Percentiles rank a stretch among this genome's conserved stretches.
phyloP scores from a whole-genome alignment of 2,888 invertebrate species.

The Tipula vernalis region DNA sequence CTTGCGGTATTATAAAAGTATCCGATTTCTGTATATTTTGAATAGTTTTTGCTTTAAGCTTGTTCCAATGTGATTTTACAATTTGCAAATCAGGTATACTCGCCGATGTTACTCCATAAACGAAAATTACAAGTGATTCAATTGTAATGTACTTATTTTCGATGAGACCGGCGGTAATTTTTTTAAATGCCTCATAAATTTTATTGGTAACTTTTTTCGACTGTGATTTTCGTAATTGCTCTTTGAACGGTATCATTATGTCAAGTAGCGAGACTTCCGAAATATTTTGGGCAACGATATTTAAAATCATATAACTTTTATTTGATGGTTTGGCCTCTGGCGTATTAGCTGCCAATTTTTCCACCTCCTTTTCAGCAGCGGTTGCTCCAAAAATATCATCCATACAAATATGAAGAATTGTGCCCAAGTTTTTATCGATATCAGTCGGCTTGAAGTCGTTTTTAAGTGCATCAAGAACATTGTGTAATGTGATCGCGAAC shows the following conservation, averaged over 20 bases:
- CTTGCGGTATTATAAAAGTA: constrained; percentile 63
- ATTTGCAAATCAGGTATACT: constrained; percentile 53
- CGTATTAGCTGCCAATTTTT: constrained; percentile 66
- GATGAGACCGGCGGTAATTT: constrained; percentile 68
- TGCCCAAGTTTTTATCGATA: constrained; percentile 64
- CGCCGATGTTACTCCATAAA: constrained; percentile 70
- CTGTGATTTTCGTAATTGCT: constrained; percentile 60
- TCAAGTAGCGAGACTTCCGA: constrained; percentile 63
- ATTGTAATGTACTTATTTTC: constrained; percentile 64
- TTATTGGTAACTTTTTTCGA: constrained; percentile 70
- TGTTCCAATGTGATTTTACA: background rate
- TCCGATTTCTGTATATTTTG: constrained; percentile 43
- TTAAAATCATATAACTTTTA: constrained; percentile 76
- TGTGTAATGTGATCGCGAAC: constrained; percentile 75
- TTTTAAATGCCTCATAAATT: constrained; percentile 65
- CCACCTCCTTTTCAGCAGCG: constrained; percentile 86
- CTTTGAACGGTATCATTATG: constrained; percentile 68
- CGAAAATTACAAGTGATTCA: constrained; percentile 63
- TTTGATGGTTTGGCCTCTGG: constrained; percentile 70
- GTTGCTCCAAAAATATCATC: constrained; percentile 80
- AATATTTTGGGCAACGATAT: constrained; percentile 67
- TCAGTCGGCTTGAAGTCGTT: constrained; percentile 58
- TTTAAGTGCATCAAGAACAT: constrained; percentile 62
- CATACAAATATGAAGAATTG: constrained; percentile 69
- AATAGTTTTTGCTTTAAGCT: constrained; percentile 40